These are phyloP conservation scores for Gymnopithys bicolor DNA, from an alignment of 2,797 vertebrate genomes.

Conservation along the genomic window DNA sequence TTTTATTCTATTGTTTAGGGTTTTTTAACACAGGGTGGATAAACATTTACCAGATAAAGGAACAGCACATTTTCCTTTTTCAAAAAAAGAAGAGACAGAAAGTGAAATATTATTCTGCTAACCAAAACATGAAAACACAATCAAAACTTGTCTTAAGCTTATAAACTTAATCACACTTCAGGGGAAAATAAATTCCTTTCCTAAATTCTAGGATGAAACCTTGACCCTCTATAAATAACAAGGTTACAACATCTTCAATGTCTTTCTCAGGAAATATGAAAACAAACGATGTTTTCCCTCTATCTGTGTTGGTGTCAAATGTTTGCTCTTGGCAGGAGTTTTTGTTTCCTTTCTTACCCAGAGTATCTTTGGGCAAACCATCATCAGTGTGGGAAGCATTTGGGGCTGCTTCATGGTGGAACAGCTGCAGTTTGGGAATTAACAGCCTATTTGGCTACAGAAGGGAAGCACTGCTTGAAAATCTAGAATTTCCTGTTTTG, in stretches of 20 bases:
- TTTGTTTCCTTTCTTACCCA: background rate
- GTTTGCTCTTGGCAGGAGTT: background rate
- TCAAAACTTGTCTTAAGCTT: conserved; percentile 17
- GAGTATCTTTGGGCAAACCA: background rate
- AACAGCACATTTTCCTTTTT: conserved; percentile 45
- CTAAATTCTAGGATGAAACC: conserved; percentile 17
- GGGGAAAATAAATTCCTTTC: conserved; percentile 45
- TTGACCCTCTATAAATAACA: conserved; percentile 21
- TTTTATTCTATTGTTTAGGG: conserved; percentile 67
- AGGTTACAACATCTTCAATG: background rate
- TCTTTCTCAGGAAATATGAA: conserved; percentile 55
- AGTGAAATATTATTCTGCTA: conserved; percentile 16
- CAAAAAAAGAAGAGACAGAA: background rate
- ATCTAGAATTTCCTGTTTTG: background rate
- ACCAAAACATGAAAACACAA: conserved; percentile 12
- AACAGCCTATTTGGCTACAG: background rate
- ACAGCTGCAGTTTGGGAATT: background rate
- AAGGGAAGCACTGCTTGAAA: background rate
- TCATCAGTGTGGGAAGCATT: background rate
- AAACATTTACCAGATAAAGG: conserved; percentile 69
- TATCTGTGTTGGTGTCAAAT: background rate
- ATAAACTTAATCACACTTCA: conserved; percentile 40
- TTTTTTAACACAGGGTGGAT: conserved; percentile 45
- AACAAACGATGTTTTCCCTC: conserved; percentile 39
- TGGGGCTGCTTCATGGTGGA: background rate